A percentile compares a stretch with the other conserved stretches of the same genome.
These are phyloP conservation scores for Anarhynchus alexandrinus DNA, from an alignment of 2,113 vertebrate genomes.

Conservation along the genomic window DNA sequence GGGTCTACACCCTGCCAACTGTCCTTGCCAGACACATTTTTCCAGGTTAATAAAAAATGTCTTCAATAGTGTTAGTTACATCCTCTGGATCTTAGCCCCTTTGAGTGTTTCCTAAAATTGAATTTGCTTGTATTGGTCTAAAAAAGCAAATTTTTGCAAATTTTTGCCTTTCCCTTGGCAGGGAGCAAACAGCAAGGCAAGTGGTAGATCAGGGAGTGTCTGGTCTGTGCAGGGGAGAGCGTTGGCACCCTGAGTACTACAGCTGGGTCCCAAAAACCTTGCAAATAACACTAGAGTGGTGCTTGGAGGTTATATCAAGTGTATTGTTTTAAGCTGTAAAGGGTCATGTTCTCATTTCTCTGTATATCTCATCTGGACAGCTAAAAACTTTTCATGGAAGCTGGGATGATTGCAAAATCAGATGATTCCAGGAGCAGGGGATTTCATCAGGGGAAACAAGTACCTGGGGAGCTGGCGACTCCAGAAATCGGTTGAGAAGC, in stretches of 20 bases:
- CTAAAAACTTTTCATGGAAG: neutral
- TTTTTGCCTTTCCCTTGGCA: neutral
- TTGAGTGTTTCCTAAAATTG: neutral
- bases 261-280: neutral
- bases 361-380: neutral
- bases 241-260: neutral
- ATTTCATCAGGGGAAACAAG: neutral
- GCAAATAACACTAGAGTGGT: neutral
- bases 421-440: neutral
- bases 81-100: neutral
- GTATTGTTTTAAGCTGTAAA: neutral
- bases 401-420: neutral
- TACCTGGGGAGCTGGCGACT: neutral
- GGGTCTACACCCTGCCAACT: neutral
- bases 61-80: neutral
- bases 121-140: neutral
- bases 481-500: neutral
- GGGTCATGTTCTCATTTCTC: neutral
- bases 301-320: neutral
- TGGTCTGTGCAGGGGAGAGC: neutral
- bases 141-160: neutral
- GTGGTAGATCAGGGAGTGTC: neutral
- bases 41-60: neutral
- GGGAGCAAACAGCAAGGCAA: neutral
- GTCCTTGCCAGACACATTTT: neutral